Percentiles rank a stretch among this genome's conserved stretches.
Evolutionary conservation across 2,113 vertebrate species (phyloP).

Genomic region (Pandion haliaetus): DNA sequence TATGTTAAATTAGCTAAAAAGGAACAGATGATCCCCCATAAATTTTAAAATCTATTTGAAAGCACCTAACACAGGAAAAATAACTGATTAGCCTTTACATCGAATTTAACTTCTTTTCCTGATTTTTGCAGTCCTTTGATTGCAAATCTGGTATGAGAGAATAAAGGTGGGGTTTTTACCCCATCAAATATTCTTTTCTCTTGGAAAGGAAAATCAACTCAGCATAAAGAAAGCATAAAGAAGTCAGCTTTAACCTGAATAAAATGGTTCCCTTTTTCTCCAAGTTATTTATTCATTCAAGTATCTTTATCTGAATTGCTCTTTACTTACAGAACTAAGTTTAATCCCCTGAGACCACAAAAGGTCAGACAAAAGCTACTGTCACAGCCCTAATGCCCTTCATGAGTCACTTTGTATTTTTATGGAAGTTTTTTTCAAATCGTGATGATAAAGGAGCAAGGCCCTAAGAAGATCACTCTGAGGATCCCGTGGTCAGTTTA

Average conservation of each 20-base stretch:
- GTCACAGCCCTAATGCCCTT: neutral
- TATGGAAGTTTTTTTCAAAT: neutral
- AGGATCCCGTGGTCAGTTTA: neutral
- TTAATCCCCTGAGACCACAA: neutral
- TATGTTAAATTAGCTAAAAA: neutral
- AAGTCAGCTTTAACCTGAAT: neutral
- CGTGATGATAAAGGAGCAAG: neutral
- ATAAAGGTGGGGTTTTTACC: neutral
- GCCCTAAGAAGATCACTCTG: neutral
- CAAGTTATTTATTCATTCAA: neutral
- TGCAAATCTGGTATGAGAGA: neutral
- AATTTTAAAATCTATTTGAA: neutral
- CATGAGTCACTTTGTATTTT: neutral
- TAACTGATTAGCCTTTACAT: neutral
- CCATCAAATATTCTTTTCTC: neutral
- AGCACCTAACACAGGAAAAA: neutral
- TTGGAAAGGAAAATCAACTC: neutral
- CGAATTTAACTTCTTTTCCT: neutral
- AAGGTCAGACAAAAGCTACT: conserved; percentile 8
- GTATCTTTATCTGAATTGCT: conserved; percentile 4
- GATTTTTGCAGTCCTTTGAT: neutral
- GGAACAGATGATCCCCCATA: neutral
- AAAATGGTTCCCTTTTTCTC: neutral
- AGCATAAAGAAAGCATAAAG: neutral
- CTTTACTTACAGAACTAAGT: conserved; percentile 25